These are phyloP conservation scores for Sisyra terminalis DNA, from an alignment of 2,888 invertebrate genomes.

Conservation along the genomic window DNA sequence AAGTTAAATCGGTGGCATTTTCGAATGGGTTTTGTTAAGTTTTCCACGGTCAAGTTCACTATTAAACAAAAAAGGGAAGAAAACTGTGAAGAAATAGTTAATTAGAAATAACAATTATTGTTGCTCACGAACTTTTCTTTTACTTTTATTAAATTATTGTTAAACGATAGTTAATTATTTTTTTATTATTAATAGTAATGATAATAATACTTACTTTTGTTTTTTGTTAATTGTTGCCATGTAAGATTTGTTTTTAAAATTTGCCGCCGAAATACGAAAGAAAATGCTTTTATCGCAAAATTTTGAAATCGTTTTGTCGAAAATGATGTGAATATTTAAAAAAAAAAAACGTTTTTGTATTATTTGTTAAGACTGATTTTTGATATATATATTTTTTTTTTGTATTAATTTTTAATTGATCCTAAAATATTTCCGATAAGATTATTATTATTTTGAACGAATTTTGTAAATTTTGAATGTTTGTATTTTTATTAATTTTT, in stretches of 20 bases:
- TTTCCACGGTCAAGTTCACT: no score
- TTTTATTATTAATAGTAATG: not conserved
- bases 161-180: no score
- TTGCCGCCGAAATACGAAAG: not conserved
- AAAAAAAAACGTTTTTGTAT: slow-evolving; percentile 17
- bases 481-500: no score
- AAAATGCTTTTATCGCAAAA: not conserved
- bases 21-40: no score
- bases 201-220: not conserved
- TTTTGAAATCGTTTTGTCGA: not conserved
- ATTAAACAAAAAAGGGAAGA: no score
- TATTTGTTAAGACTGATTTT: slow-evolving; percentile 26
- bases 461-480: no score
- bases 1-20: no score
- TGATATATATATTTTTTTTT: slow-evolving; percentile 12
- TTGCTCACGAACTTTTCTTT: no score
- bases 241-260: not conserved
- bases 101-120: no score
- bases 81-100: no score
- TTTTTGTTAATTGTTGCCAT: not conserved
- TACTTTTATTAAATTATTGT: no score
- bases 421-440: not conserved
- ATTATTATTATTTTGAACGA: no score
- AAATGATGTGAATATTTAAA: slow-evolving; percentile 2
- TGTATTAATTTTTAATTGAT: slow-evolving; percentile 14